A percentile compares a stretch with the other conserved stretches of the same genome.
Conservation (phyloP, 2,113 vertebrate species). For the Anoura caudifer region DNA sequence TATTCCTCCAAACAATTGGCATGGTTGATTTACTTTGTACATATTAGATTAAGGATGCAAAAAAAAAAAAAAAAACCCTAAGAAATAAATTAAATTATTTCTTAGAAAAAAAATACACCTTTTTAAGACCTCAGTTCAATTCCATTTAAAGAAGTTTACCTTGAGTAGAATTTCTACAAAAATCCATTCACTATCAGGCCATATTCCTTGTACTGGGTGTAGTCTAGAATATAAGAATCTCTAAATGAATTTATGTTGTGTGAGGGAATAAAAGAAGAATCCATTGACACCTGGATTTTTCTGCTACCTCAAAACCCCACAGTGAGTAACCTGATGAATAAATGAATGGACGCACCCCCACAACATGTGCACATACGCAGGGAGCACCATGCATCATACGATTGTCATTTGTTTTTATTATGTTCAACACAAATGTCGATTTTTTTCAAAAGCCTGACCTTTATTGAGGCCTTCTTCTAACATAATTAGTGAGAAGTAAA, state of each 20-base stretch:
- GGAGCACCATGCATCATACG: background rate
- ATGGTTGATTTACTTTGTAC: background rate
- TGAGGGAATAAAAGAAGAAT: background rate
- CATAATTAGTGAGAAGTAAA: conserved; percentile 3
- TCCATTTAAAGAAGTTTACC: background rate
- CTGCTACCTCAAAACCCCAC: background rate
- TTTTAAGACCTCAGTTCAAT: background rate
- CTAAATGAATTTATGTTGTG: background rate
- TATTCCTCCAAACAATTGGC: background rate
- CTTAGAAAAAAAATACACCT: background rate
- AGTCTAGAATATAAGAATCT: background rate
- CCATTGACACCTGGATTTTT: background rate
- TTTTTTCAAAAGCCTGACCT: background rate
- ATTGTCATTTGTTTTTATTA: background rate
- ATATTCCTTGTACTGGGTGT: background rate
- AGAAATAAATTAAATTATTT: background rate
- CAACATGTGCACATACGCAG: background rate
- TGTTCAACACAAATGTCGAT: background rate
- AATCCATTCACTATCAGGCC: background rate
- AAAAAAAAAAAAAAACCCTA: background rate
- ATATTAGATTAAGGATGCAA: background rate
- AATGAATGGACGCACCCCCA: background rate
- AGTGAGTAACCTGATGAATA: background rate
- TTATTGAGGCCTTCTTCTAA: background rate
- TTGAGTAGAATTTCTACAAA: background rate